phyloP scores from a whole-genome alignment of 2,113 vertebrate species.

The Garra rufa region DNA sequence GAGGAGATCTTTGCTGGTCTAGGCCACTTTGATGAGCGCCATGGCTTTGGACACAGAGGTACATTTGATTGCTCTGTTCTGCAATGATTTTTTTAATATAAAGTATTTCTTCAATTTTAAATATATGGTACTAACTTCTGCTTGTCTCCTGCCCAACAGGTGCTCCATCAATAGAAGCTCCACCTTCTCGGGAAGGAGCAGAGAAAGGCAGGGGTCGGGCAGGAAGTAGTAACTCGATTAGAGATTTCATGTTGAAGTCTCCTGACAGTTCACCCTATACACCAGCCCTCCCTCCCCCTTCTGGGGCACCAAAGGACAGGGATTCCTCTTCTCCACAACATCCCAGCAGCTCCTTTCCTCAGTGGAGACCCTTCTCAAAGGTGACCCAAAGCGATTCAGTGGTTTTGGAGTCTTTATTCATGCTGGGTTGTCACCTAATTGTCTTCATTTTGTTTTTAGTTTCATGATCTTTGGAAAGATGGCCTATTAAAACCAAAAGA shows the following conservation, averaged over 20 bases:
- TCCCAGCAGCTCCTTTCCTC: constrained; percentile 55
- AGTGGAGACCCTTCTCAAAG: constrained; percentile 68
- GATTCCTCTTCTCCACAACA: constrained; percentile 45
- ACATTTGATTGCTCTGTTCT: background rate
- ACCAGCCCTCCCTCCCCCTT: background rate
- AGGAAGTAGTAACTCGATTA: constrained; percentile 65
- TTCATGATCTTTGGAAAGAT: constrained; percentile 68
- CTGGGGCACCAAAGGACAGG: constrained; percentile 36
- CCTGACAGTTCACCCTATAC: constrained; percentile 37
- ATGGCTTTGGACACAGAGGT: constrained; percentile 63
- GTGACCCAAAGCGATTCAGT: constrained; percentile 50
- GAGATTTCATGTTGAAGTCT: constrained; percentile 78
- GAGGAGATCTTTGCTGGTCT: constrained; percentile 77
- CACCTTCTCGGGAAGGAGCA: constrained; percentile 53
- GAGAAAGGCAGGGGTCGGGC: constrained; percentile 23
- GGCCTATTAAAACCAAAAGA: constrained; percentile 46
- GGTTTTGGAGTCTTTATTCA: background rate
- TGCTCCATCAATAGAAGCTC: constrained; percentile 62
- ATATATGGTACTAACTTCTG: no score
- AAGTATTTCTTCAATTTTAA: no score
- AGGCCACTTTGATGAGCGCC: constrained; percentile 60
- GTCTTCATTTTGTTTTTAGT: constrained; percentile 59
- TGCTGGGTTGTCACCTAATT: no score
- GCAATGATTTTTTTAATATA: background rate
- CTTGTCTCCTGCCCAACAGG: constrained; percentile 52